These are phyloP conservation scores for Brassicogethes aeneus DNA, from an alignment of 2,888 invertebrate species.

Conservation along the genomic window DNA sequence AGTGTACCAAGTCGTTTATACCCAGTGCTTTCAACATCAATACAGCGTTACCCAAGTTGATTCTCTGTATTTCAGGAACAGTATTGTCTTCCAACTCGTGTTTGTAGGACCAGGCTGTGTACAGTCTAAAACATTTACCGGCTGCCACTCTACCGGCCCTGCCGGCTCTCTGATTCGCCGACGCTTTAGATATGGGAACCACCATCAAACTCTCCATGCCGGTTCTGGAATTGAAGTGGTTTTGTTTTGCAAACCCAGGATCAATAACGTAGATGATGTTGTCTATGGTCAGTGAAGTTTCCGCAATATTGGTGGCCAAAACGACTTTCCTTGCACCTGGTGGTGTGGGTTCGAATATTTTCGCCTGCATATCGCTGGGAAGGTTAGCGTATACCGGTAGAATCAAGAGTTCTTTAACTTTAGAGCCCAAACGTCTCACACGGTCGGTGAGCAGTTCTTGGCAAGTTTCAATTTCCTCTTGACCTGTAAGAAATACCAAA, in stretches of 20 bases:
- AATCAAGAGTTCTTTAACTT: slow-evolving; percentile 85
- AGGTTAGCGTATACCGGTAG: slow-evolving; percentile 97
- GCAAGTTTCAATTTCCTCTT: slow-evolving; percentile 86
- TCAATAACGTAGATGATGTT: slow-evolving; percentile 98
- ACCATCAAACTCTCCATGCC: slow-evolving; percentile 98
- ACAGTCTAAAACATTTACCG: slow-evolving; percentile 96
- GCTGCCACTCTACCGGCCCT: slow-evolving; percentile 92
- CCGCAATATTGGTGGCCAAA: slow-evolving; percentile 97
- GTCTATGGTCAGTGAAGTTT: slow-evolving; percentile 97
- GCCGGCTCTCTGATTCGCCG: slow-evolving; percentile 96
- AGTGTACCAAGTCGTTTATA: slow-evolving; percentile 95
- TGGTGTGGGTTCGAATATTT: slow-evolving; percentile 97
- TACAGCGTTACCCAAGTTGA: slow-evolving; percentile 95
- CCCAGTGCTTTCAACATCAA: slow-evolving; percentile 93
- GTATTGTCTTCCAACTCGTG: slow-evolving; percentile 98
- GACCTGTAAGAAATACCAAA: slow-evolving; percentile 91
- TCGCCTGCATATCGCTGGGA: slow-evolving; percentile 97
- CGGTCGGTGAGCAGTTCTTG: slow-evolving; percentile 85
- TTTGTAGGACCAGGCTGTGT: slow-evolving; percentile 98
- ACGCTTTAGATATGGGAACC: slow-evolving; percentile 96
- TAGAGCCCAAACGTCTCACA: slow-evolving; percentile 83
- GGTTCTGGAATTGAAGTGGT: slow-evolving; percentile 94
- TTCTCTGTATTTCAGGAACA: slow-evolving; percentile 96
- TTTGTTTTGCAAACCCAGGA: slow-evolving; percentile 99
- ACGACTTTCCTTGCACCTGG: slow-evolving; percentile 94